A percentile compares a stretch with the other conserved stretches of the same genome.
Conservation (phyloP, 1,140 invertebrate genomes). For the Cephus cinctus region DNA sequence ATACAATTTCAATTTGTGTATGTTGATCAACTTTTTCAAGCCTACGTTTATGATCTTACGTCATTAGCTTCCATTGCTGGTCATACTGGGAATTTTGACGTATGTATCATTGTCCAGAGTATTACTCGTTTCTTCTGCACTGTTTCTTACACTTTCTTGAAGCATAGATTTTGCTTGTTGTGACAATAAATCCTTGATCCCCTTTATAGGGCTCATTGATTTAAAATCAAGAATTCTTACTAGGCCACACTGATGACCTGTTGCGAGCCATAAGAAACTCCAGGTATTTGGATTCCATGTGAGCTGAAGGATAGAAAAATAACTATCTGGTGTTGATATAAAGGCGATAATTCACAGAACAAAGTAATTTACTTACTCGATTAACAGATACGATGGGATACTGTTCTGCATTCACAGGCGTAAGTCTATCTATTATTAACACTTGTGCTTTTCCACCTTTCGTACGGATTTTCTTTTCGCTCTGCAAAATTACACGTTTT, state of each 20-base stretch:
- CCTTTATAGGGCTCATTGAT: conserved; percentile 22
- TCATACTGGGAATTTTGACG: no score
- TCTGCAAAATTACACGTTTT: no score
- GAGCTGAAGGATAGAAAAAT: conserved; percentile 34
- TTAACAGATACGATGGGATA: conserved; percentile 49
- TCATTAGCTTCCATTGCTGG: no score
- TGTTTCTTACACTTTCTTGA: no score
- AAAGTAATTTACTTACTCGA: conserved; percentile 23
- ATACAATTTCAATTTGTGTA: no score
- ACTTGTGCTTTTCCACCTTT: not conserved
- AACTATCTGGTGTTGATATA: no score
- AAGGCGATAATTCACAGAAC: no score
- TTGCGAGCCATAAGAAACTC: conserved; percentile 50
- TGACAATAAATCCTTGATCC: conserved; percentile 26
- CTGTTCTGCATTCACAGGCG: conserved; percentile 33
- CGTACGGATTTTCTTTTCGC: no score
- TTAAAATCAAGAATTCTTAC: conserved; percentile 47
- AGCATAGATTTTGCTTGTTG: conserved; percentile 21
- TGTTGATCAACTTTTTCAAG: no score
- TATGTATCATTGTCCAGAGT: no score
- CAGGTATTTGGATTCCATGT: conserved; percentile 54
- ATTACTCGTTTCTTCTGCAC: no score
- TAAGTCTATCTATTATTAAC: conserved; percentile 16
- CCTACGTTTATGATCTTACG: no score
- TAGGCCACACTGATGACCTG: conserved; percentile 54